phyloP scores from a whole-genome alignment of 2,797 vertebrate genomes.

The Onychomys leucogaster region DNA sequence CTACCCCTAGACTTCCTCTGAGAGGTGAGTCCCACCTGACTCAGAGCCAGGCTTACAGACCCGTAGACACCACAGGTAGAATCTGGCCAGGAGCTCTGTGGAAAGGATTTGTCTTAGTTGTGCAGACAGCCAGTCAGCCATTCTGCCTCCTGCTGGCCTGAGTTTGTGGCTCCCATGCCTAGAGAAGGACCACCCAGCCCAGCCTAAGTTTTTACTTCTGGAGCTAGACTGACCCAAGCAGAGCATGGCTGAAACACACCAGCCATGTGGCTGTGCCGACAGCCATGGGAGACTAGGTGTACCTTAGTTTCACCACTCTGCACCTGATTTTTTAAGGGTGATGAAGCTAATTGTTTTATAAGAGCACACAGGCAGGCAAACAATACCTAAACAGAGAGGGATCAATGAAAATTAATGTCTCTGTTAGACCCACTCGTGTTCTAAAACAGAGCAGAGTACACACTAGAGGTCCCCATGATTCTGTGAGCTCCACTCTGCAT shows the following conservation, averaged over 20 bases:
- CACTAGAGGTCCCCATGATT: no score
- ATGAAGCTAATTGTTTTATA: not conserved
- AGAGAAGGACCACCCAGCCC: not conserved
- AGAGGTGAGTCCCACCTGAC: conserved; percentile 39
- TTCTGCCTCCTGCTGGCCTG: not conserved
- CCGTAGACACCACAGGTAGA: not conserved
- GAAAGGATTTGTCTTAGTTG: not conserved
- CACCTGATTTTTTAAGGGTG: not conserved
- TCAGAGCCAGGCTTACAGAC: conserved; percentile 57
- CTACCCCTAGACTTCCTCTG: conserved; percentile 16
- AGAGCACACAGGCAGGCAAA: not conserved
- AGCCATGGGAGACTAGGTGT: accelerated
- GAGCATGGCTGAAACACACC: accelerated
- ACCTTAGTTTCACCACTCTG: not conserved
- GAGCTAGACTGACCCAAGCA: not conserved
- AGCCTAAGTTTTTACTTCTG: not conserved
- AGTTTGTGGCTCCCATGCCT: not conserved
- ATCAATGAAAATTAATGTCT: not conserved
- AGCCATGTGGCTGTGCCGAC: accelerated
- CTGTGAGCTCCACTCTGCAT: not conserved
- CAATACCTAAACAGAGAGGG: not conserved
- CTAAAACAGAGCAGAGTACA: not conserved
- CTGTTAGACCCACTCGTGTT: not conserved
- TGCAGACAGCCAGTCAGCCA: not conserved
- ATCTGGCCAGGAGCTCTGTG: not conserved